Base-by-base conservation (phyloP, 2,113 vertebrate species). In the Hypocryptadius cinnamomeus region DNA sequence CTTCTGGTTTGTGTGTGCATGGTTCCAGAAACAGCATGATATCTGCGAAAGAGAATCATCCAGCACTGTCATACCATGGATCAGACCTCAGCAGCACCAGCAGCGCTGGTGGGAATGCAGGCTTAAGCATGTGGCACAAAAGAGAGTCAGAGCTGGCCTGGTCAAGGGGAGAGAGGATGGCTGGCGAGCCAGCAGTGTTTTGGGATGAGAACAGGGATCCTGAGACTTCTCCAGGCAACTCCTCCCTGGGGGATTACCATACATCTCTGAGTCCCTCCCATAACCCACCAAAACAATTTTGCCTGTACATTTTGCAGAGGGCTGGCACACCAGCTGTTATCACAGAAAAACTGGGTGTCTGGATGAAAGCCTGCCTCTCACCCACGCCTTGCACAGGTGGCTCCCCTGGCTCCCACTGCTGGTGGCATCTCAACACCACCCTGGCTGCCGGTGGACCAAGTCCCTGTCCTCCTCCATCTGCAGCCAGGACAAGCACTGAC, bases 1-100 rank as follows among this genome's bases (percentile, higher is more conserved):
- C 48, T 77, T 27, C 70, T 56, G 14, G 8, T 57, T 39, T 71
- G 44, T 44, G 28, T 0, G 1, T 0, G 0, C 28, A 4, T 2
- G 4, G 30, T 82, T 71, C 48, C 13, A 54, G 66, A 63, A 79
- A 27, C 48, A 82, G 40, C 44, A 10, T 15, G 39, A 54, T 19
- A 16, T 31, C 21, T 33, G 16, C 33, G 40, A 35, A 31, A 65
- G 35, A 56, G 64, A 71, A 35, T 70, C 39, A 61, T 39, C 31
- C 66, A 50, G 54, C 3, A 5, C 61, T 60, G 30, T 50, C 56
- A 45, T 9, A 20, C 27, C 57, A 16, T 2, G 10, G n/a, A 24
- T 13, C 39, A 61, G 31, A 9, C 14, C 57, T 57, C 44, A 47
- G 74, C 57, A 79, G 44, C 65, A 81, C 23, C 33, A 68, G 57